phyloP scores from a whole-genome alignment of 2,113 vertebrate species.

The Cephalopholis sonnerati region DNA sequence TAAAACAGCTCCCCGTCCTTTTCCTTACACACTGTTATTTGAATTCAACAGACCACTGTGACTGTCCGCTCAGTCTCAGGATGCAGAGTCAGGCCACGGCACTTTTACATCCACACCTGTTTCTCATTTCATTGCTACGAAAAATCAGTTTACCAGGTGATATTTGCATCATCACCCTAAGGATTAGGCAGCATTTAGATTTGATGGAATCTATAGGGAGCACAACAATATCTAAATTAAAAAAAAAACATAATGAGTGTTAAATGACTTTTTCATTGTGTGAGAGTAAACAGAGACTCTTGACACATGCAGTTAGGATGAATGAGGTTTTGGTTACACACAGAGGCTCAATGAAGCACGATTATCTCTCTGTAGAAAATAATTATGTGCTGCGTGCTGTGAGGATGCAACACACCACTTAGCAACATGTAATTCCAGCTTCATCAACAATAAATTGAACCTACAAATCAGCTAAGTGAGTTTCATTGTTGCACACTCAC shows the following conservation, averaged over 20 bases:
- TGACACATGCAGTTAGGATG: not conserved
- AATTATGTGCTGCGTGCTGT: slow-evolving; percentile 5
- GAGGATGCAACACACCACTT: not conserved
- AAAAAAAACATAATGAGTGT: slow-evolving; percentile 24
- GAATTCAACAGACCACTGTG: slow-evolving; percentile 48
- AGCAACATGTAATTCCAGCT: not conserved
- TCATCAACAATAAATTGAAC: slow-evolving; percentile 22
- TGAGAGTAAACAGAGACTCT: slow-evolving; percentile 19
- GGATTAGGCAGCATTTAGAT: slow-evolving; percentile 7
- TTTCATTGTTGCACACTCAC: not conserved
- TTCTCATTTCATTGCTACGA: slow-evolving; percentile 12
- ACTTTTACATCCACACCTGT: slow-evolving; percentile 31
- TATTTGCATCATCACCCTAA: not conserved
- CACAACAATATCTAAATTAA: slow-evolving; percentile 6
- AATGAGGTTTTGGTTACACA: slow-evolving; percentile 3
- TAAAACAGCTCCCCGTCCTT: slow-evolving; percentile 48
- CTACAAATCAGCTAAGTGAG: slow-evolving; percentile 2
- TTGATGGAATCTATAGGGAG: not conserved
- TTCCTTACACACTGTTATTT: slow-evolving; percentile 37
- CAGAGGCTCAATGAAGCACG: not conserved
- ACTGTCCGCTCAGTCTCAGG: slow-evolving; percentile 2
- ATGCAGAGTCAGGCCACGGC: not conserved
- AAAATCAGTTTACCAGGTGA: not conserved
- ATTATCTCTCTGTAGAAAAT: slow-evolving; percentile 6
- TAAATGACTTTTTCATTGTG: slow-evolving; percentile 37